Conservation (phyloP, 1,140 invertebrate species). For the Trachelipus rathkii region DNA sequence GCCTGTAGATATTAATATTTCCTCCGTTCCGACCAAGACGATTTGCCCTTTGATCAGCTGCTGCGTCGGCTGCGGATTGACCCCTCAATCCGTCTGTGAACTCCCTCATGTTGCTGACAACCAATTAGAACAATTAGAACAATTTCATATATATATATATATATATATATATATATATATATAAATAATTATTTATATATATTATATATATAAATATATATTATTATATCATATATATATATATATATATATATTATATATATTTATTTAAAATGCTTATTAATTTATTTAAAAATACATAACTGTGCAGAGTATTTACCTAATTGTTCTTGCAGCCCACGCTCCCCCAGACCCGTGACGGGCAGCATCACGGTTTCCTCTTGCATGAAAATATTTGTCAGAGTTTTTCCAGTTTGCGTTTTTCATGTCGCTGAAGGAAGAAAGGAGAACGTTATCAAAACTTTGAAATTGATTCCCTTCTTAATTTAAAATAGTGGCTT, state of each 20-base stretch:
- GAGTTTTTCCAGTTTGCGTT: conserved; percentile 33
- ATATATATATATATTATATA: too few relatives aligned
- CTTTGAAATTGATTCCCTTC: too few relatives aligned
- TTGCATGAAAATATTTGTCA: conserved; percentile 35
- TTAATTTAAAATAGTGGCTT: too few relatives aligned
- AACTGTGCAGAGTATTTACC: neutral
- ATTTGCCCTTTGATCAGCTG: conserved; percentile 17
- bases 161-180: too few relatives aligned
- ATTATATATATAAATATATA: too few relatives aligned
- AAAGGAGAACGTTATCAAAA: too few relatives aligned
- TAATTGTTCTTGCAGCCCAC: conserved; percentile 30
- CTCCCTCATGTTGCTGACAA: conserved; percentile 16
- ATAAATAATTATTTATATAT: too few relatives aligned
- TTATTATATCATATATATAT: too few relatives aligned
- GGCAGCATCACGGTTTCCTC: conserved; percentile 36
- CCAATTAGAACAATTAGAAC: too few relatives aligned
- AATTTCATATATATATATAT: too few relatives aligned
- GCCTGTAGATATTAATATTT: neutral
- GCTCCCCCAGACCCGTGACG: conserved; percentile 25
- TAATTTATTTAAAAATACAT: too few relatives aligned
- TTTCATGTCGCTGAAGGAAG: conserved; percentile 31
- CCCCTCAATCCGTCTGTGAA: conserved; percentile 20
- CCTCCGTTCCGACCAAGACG: conserved; percentile 22
- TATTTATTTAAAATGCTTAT: too few relatives aligned
- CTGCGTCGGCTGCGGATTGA: neutral